Evolutionary conservation across 2,888 invertebrate species (phyloP), one percentile per base, ranked within the genome.

Genomic region (Fragum fragum): DNA sequence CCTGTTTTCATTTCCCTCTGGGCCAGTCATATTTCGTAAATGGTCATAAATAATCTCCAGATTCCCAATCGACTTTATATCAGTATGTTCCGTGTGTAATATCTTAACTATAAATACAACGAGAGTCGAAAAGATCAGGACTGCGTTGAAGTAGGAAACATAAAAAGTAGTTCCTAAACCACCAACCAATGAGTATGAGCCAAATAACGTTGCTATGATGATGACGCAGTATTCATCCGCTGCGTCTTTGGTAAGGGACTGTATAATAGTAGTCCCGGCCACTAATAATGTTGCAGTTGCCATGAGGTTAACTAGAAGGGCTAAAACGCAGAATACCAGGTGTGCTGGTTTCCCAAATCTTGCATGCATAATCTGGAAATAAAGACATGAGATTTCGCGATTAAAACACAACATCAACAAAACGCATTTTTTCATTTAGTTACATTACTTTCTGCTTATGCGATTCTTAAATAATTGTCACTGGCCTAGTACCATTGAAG

Each of bases 91-190:
- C 11, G 71, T 32, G 66, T 87, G 86, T 69, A 88, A 81, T 11
- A 90, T 81, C 53, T 85, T 87, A 28, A 88, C 70, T 32, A 83
- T 87, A 59, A 91, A 87, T 42, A 82, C 72, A 11, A 89, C 70
- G 21, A 92, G 76, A 9, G 89, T 81, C 7, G 83, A 59, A 71
- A 90, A 91, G 9, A 91, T 88, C 29, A 91, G 66, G 26, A 83
- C 82, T 1, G 89, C 85, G 80, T 91, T 92, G 84, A 91, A 91
- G 83, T 93, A 93, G 11, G 91, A 91, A 21, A 93, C 92, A 70
- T 93, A 93, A 69, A 93, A 93, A 6, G 92, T 92, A 29, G 92
- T 91, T 5, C 93, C 91, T 2, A 91, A 81, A 21, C 91, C 91
- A 14, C 91, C 91, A 59, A 91, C 86, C 52, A 90, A 89, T 9